Conservation (phyloP, 2,113 vertebrate genomes). For the Talpa occidentalis region DNA sequence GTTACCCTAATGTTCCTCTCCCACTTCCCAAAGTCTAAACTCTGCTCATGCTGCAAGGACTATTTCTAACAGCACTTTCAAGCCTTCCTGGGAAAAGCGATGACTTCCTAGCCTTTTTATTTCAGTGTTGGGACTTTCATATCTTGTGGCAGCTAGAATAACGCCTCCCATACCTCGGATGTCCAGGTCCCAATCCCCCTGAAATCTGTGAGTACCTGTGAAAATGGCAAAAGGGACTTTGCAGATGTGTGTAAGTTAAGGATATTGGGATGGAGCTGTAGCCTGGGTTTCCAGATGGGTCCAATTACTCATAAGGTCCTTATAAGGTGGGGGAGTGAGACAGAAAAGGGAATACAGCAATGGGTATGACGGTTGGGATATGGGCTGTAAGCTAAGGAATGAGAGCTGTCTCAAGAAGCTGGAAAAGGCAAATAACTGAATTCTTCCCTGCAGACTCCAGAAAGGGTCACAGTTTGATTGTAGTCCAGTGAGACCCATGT, state of each 20-base stretch:
- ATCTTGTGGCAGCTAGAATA: not conserved
- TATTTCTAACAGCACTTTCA: not conserved
- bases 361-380: not conserved
- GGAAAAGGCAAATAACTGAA: not conserved
- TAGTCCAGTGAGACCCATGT: not conserved
- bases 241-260: not conserved
- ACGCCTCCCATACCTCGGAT: not conserved
- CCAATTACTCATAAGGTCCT: not conserved
- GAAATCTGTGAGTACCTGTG: not conserved
- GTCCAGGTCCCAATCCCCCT: not conserved
- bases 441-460: not conserved
- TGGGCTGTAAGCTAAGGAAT: not conserved
- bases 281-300: not conserved
- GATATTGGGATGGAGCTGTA: not conserved
- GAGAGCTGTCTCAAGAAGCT: not conserved
- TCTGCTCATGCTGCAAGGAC: not conserved
- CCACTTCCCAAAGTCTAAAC: not conserved
- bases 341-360: not conserved
- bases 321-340: not conserved
- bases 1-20: not conserved
- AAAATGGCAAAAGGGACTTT: not conserved
- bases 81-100: not conserved
- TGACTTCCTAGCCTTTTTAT: not conserved
- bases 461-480: not conserved
- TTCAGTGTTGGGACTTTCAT: not conserved